These are phyloP conservation scores for Porphyrio hochstetteri DNA, from an alignment of 2,113 vertebrate genomes.

Conservation along the genomic window DNA sequence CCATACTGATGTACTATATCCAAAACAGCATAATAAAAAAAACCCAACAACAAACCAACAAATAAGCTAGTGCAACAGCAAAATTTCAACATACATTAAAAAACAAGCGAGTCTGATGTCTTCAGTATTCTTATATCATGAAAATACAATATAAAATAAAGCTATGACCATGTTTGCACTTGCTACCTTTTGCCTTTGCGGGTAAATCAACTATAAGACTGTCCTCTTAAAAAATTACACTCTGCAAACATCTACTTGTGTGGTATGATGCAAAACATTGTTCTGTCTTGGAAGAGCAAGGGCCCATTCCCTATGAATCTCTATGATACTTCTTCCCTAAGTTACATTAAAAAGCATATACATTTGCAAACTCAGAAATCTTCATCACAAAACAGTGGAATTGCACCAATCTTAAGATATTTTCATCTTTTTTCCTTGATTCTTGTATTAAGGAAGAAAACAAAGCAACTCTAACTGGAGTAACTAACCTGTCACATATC, in stretches of 20 bases:
- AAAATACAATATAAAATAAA: not conserved
- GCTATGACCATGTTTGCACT: not conserved
- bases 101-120: not conserved
- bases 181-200: not conserved
- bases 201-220: not conserved
- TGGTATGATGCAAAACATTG: not conserved
- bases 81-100: not conserved
- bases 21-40: not conserved
- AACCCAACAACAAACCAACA: no score
- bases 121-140: not conserved
- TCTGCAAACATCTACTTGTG: not conserved
- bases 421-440: not conserved
- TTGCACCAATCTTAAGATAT: not conserved
- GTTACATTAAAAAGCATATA: not conserved
- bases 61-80: not conserved
- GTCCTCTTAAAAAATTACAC: not conserved
- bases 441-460: not conserved
- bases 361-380: not conserved
- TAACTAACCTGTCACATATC: conserved; percentile 93
- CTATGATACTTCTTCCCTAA: not conserved
- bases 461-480: not conserved
- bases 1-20: not conserved
- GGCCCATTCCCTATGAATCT: not conserved
- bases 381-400: not conserved
- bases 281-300: not conserved